Conservation (phyloP, 2,797 vertebrate species). For the Melanotaenia parkinsoni region DNA sequence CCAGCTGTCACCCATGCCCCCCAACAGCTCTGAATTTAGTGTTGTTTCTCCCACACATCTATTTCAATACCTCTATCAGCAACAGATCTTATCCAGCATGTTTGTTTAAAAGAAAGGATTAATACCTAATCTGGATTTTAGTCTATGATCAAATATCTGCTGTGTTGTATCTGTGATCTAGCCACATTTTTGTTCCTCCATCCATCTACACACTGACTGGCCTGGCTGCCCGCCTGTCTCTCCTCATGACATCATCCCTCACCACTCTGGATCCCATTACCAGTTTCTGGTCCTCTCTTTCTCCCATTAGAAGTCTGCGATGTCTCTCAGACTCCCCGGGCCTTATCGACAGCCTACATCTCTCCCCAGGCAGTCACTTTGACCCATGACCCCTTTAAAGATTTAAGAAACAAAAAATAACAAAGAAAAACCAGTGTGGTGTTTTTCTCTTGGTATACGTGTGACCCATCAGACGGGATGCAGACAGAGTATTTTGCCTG, state of each 20-base stretch:
- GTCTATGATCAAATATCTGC: constrained; percentile 5
- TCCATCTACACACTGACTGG: constrained; percentile 36
- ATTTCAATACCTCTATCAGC: neutral
- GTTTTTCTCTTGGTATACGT: neutral
- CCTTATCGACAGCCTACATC: constrained; percentile 60
- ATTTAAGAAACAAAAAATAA: constrained; percentile 69
- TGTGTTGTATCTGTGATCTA: constrained; percentile 15
- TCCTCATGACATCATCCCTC: constrained; percentile 69
- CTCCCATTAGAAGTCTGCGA: constrained; percentile 36
- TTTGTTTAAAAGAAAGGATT: neutral
- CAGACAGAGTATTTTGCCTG: constrained; percentile 24
- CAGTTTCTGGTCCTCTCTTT: constrained; percentile 33
- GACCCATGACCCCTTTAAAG: constrained; percentile 73
- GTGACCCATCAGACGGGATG: constrained; percentile 1
- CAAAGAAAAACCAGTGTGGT: constrained; percentile 59
- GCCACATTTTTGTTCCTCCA: constrained; percentile 32
- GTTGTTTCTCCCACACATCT: neutral
- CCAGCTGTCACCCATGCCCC: neutral
- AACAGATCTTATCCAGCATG: neutral
- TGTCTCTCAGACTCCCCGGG: constrained; percentile 26
- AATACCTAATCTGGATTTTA: neutral
- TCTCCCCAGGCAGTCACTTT: constrained; percentile 37
- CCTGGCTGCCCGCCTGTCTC: constrained; percentile 37
- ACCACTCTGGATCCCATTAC: constrained; percentile 56
- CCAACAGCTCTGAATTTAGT: neutral